phyloP scores from a whole-genome alignment of 1,140 invertebrate species.

The Drosophila subobscura region DNA sequence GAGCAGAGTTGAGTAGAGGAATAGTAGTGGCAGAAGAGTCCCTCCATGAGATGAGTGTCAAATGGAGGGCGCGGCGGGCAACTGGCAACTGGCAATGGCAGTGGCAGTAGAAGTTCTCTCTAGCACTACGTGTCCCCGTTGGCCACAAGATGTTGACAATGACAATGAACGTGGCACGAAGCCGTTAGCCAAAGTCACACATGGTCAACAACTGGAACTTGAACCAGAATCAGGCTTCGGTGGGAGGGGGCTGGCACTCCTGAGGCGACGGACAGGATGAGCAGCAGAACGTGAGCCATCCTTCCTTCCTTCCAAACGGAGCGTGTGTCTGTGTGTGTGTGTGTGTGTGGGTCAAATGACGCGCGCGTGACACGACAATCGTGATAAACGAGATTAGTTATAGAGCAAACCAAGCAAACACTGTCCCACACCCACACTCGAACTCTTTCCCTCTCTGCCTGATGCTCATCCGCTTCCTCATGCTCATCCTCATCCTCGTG shows the following conservation, averaged over 20 bases:
- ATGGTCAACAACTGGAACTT: slow-evolving; percentile 50
- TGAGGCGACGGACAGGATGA: neutral
- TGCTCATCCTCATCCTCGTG: neutral
- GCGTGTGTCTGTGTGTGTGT: slow-evolving; percentile 25
- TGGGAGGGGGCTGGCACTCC: neutral
- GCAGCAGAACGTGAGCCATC: slow-evolving; percentile 34
- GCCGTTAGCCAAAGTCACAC: slow-evolving; percentile 41
- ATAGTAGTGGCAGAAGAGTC: neutral
- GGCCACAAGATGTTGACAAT: slow-evolving; percentile 78
- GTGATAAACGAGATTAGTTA: slow-evolving; percentile 69
- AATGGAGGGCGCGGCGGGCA: neutral
- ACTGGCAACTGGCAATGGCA: too few species aligned
- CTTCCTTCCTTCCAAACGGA: too few species aligned
- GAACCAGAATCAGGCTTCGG: slow-evolving; percentile 14
- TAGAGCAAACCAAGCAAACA: slow-evolving; percentile 40
- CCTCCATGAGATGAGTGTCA: neutral
- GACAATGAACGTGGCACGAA: slow-evolving; percentile 70
- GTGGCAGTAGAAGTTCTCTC: neutral
- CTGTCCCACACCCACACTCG: slow-evolving; percentile 30
- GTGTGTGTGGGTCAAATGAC: slow-evolving; percentile 68
- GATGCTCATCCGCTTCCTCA: neutral
- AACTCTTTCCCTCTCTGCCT: neutral
- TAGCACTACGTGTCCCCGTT: slow-evolving; percentile 53
- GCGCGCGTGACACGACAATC: slow-evolving; percentile 73
- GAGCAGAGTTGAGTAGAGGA: neutral